Evolutionary conservation across 1,140 invertebrate genomes (phyloP).

Genomic region (Sogatella furcifera): DNA sequence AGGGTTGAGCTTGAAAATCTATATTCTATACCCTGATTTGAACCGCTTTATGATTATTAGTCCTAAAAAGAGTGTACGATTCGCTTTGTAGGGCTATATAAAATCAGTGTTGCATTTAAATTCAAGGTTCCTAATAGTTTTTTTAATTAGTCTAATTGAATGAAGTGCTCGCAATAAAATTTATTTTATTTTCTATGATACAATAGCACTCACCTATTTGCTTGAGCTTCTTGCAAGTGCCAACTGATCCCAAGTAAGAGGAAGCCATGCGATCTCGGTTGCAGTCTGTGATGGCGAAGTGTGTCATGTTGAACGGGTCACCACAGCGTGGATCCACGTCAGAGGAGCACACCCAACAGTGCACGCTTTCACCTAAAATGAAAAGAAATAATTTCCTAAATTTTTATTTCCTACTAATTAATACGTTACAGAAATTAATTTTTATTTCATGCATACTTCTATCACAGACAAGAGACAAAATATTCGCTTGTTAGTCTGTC

Average conservation of each 20-base stretch:
- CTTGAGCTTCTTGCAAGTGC: slow-evolving; percentile 12
- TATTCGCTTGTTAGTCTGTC: too few species aligned
- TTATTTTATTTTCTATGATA: too few species aligned
- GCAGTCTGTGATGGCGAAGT: slow-evolving; percentile 6
- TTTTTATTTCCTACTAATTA: not conserved
- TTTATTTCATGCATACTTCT: not conserved
- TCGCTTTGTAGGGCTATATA: too few species aligned
- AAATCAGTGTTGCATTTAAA: too few species aligned
- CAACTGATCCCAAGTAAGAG: slow-evolving; percentile 8
- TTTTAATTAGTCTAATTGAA: not conserved
- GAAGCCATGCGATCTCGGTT: slow-evolving; percentile 6
- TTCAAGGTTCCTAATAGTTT: too few species aligned
- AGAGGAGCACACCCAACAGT: slow-evolving; percentile 16
- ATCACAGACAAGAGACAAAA: too few species aligned
- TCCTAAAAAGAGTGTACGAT: too few species aligned
- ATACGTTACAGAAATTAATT: not conserved
- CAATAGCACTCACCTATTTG: slow-evolving; percentile 7
- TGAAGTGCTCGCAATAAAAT: too few species aligned
- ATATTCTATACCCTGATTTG: too few species aligned
- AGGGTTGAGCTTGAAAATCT: too few species aligned
- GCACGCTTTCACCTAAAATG: slow-evolving; percentile 11
- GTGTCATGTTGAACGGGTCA: slow-evolving; percentile 16
- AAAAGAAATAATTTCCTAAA: not conserved
- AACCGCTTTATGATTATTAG: too few species aligned
- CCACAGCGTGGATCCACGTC: slow-evolving; percentile 12